Conservation (phyloP, 2,888 invertebrate genomes). For the Cetonia aurata region DNA sequence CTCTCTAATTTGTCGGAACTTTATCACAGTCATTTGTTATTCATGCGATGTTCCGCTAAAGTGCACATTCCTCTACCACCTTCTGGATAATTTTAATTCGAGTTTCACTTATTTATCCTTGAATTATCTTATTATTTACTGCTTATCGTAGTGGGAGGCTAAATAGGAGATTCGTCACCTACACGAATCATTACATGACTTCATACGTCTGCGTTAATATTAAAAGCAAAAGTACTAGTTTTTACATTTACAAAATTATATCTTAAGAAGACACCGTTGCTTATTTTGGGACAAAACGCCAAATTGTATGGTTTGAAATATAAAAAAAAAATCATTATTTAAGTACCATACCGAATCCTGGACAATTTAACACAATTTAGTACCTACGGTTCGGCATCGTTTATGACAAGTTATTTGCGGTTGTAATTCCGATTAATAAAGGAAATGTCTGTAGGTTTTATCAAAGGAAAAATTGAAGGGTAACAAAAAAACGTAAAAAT, state of each 20-base stretch:
- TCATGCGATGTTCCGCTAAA: too few relatives aligned
- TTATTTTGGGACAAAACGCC: too few relatives aligned
- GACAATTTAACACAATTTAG: too few relatives aligned
- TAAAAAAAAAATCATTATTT: background rate
- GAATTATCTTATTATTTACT: constrained; percentile 2
- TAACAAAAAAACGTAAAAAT: too few relatives aligned
- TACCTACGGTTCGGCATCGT: too few relatives aligned
- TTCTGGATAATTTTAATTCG: background rate
- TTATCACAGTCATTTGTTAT: background rate
- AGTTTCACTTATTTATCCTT: constrained; percentile 14
- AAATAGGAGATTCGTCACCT: background rate
- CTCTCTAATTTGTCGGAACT: background rate
- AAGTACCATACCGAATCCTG: too few relatives aligned
- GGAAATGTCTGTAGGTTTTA: too few relatives aligned
- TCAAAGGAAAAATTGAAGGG: too few relatives aligned
- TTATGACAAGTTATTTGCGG: too few relatives aligned
- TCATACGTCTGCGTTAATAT: background rate
- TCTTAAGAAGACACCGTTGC: background rate
- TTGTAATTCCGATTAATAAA: too few relatives aligned
- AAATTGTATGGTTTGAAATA: background rate
- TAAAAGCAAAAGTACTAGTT: background rate
- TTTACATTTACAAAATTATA: constrained; percentile 11
- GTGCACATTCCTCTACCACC: too few relatives aligned
- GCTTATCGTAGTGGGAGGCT: background rate
- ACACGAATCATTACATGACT: background rate